Evolutionary conservation across 2,113 vertebrate species (phyloP), one percentile per base, ranked within the genome.

Genomic region (Monopterus albus): DNA sequence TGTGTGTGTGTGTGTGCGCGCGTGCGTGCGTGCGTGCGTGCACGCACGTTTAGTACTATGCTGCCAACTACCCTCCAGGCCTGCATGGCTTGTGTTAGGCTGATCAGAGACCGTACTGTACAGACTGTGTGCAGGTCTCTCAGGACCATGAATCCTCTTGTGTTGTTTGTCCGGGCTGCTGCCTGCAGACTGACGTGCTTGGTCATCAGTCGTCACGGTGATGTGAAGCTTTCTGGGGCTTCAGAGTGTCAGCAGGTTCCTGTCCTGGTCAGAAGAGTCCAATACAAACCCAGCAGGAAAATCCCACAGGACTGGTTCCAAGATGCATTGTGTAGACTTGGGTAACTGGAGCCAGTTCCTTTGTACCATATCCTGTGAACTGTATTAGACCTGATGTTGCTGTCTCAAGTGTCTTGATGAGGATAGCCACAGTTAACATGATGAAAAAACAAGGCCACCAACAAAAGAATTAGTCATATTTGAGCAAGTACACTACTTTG

Each of bases 1-100:
- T 40, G 2, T 39, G 7, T 60, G 51, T 5, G 17, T 29, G 42
- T 49, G 26, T 23, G 66, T 23, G 45, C 25, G 47, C 20, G 31
- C 35, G 43, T 17, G 36, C 55, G 56, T 38, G 33, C 36, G 64
- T 21, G 39, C 38, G 5, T 6, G 39, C 5, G 55, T 38, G 60
- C 71, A 0, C 50, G 38, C 35, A 12, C 7, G 33, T 29, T 7
- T 64, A 26, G 50, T 15, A 5, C 21, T 11, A 39, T 46, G 72
- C 56, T 56, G 26, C 35, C 17, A 3, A 57, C 58, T 15, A 35
- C 25, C 26, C 47, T 15, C 15, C 33, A 46, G 39, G 46, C 51
- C 3, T 78, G 75, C 81, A 88, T 78, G 81, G 75, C 78, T 80
- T 86, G 43, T 56, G 35, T 59, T 7, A 7, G 14, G 47, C 57